These are phyloP conservation scores for Hyphantria cunea DNA, from an alignment of 1,140 invertebrate genomes.

Conservation along the genomic window DNA sequence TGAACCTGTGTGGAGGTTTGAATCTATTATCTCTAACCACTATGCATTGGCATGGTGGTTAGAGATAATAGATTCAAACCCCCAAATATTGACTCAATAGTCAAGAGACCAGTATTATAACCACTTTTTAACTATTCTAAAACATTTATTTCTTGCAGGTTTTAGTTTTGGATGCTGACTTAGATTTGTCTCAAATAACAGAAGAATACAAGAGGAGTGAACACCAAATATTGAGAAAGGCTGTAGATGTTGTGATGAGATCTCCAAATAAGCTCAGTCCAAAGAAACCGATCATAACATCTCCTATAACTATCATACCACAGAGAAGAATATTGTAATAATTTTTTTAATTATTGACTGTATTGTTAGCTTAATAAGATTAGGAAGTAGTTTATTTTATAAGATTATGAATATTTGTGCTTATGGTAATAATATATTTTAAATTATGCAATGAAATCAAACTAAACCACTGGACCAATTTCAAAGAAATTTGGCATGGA, in stretches of 20 bases:
- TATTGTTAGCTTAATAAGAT: background rate
- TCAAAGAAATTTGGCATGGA: too few species aligned
- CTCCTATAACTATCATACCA: conserved; percentile 63
- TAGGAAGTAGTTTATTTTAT: conserved; percentile 21
- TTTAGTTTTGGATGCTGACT: conserved; percentile 84
- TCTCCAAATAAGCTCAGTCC: conserved; percentile 75
- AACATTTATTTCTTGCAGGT: conserved; percentile 80
- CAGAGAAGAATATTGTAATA: conserved; percentile 59
- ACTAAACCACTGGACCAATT: too few species aligned
- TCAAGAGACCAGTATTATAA: too few species aligned
- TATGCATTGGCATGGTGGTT: too few species aligned
- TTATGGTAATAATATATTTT: too few species aligned
- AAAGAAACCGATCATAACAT: conserved; percentile 67
- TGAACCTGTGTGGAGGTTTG: too few species aligned
- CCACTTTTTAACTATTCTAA: too few species aligned
- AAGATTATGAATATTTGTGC: background rate
- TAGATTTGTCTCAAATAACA: conserved; percentile 83
- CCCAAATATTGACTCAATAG: too few species aligned
- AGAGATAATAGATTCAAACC: too few species aligned
- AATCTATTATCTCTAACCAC: too few species aligned
- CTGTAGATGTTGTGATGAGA: conserved; percentile 75
- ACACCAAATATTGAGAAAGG: conserved; percentile 73
- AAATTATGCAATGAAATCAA: too few species aligned
- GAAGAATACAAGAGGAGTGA: conserved; percentile 84
- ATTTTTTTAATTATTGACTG: too few species aligned